Base-by-base conservation (phyloP, 2,113 vertebrate species). In the Periophthalmodon schlosseri region DNA sequence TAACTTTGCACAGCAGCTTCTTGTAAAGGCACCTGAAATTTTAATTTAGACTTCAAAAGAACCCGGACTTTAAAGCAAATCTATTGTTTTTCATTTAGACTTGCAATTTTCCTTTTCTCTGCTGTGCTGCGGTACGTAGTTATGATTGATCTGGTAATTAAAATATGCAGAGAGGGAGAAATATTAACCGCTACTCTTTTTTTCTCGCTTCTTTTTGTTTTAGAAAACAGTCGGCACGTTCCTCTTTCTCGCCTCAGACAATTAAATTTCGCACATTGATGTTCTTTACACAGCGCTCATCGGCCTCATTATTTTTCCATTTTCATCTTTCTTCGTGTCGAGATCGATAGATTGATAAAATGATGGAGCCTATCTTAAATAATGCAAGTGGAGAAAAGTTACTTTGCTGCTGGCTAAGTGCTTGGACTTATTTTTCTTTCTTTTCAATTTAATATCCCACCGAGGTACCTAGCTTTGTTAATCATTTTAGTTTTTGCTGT, bases 141-240 rank as follows among this genome's bases (percentile, higher is more conserved):
- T 93, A 93, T 94, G 94, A 95, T 95, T 95, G 93, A 95, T 95
- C 94, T 94, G 92, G 87, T 94, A 95, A 95, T 95, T 95, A 95
- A 95, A 95, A 94, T 95, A 94, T 94, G 93, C 93, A 93, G 89
- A 94, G 92, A 90, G 88, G 89, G 89, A 93, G 91, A 94, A 94
- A 94, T 93, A 94, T 93, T 92, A 94, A 92, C 88, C 82, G 89
- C 90, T 92, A 87, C 88, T 92, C 87, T 90, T 89, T 90, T 63
- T 63, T 63, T 16, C 60, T 71, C 33, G 78, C 87, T 86, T 86
- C 87, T 91, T 93, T 94, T 93, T 94, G 91, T 94, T 94, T 95
- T 91, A 94, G 93, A 94, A 95, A 94, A 95, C 93, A 94, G 91
- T 87, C 87, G 84, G 91, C 91, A 89, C 86, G 77, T 90, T 93